Evolutionary conservation across 2,797 vertebrate species (phyloP).

Genomic region (Zalophus californianus): DNA sequence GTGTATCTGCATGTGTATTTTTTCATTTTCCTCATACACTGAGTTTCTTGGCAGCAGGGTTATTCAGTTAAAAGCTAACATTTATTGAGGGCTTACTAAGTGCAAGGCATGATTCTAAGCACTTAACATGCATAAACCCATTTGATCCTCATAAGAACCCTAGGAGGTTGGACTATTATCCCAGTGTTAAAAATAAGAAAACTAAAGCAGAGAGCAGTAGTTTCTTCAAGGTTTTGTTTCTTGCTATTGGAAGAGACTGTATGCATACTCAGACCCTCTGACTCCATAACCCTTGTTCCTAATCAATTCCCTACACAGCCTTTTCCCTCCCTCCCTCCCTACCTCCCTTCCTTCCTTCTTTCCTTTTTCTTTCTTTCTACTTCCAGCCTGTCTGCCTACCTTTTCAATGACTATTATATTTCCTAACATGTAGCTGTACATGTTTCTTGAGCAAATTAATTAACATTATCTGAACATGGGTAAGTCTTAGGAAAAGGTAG

Average conservation of each 20-base stretch:
- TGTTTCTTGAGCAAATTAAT: constrained; percentile 52
- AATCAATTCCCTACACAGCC: background rate
- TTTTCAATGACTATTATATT: background rate
- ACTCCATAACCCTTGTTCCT: background rate
- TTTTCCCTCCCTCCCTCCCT: too few species aligned
- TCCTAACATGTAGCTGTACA: background rate
- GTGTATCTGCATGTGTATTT: background rate
- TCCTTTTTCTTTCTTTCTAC: background rate
- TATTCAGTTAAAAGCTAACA: background rate
- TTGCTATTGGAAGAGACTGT: background rate
- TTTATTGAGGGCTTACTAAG: background rate
- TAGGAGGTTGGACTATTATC: background rate
- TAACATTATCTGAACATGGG: background rate
- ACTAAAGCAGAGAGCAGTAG: background rate
- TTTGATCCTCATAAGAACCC: background rate
- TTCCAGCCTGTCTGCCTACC: too few species aligned
- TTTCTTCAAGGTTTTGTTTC: background rate
- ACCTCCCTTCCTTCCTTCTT: background rate
- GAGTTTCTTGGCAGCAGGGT: background rate
- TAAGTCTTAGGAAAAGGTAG: background rate
- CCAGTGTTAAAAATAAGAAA: constrained; percentile 5
- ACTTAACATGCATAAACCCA: background rate
- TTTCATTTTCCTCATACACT: background rate
- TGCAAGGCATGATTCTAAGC: background rate
- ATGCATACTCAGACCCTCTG: background rate